These are phyloP conservation scores for Struthidea cinerea DNA, from an alignment of 2,113 vertebrate genomes.

Conservation along the genomic window DNA sequence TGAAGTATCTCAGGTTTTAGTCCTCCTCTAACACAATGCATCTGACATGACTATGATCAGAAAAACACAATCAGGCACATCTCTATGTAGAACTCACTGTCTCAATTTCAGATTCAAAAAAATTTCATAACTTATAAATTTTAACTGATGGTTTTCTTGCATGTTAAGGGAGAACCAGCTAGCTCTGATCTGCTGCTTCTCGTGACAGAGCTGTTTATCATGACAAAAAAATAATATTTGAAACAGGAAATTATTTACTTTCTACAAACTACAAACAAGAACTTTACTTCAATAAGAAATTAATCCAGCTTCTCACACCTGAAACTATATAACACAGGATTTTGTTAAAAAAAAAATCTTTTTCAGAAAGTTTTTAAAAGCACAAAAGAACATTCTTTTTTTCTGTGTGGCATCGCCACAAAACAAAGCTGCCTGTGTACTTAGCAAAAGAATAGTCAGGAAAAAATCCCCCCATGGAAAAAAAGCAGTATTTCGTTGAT, in stretches of 20 bases:
- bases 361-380: neutral
- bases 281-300: neutral
- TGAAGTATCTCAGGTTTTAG: neutral
- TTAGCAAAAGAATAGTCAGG: neutral
- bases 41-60: neutral
- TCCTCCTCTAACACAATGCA: neutral
- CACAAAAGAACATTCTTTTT: accelerated
- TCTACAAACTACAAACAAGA: neutral
- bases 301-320: neutral
- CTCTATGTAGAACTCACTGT: neutral
- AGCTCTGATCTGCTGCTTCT: neutral
- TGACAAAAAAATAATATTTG: accelerated
- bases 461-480: neutral
- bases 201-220: neutral
- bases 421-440: neutral
- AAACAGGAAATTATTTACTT: neutral
- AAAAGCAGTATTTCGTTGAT: neutral
- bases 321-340: neutral
- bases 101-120: neutral
- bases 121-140: accelerated
- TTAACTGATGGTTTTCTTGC: neutral
- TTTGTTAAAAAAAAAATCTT: neutral
- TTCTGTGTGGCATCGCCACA: accelerated
- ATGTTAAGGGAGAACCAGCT: neutral
- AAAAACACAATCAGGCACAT: neutral